Base-by-base conservation (phyloP, 2,888 invertebrate species). In the Heteropelma amictum region DNA sequence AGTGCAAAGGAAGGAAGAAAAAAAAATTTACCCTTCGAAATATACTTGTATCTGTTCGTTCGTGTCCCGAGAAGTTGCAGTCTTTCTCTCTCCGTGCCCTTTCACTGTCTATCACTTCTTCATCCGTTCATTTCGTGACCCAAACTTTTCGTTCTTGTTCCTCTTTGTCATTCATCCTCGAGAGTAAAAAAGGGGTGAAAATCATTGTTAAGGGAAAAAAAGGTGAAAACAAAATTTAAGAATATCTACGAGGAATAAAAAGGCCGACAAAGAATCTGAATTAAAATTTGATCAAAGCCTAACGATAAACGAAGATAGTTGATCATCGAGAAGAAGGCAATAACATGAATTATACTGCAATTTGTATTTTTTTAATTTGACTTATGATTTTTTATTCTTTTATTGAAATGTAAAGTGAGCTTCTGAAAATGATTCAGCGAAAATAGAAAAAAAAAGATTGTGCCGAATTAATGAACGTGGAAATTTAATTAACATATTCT, bases 1-100 rank as follows among this genome's bases (percentile, higher is more conserved):
- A 21, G n/a, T 12, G n/a, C 23, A 47, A 49, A 47, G 17, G 8
- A 40, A 14, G 6, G 1, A 12, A 8, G 14, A 28, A 28, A 40
- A 64, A 64, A 28, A 45, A 51, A 42, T 7, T 4, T 8, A 26
- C 30, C 21, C 61, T 33, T 28, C 28, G 14, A 63, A 68, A 40
- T 73, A 67, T 30, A 72, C 61, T 47, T 28, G 33, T 51, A 45
- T n/a, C 54, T 68, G 28, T 38, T 54, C 49, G 38, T 42, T 14
- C 38, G 38, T 19, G 19, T 51, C 68, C 21, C 17, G 23, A 56
- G 23, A 45, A 61, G 61, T 61, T 47, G 33, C 19, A 10, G 38
- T 26, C 1, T 14, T 53, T 58, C 21, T 30, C 26, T 19, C 2
- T 7, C n/a, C n/a, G n/a, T n/a, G n/a, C 28, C 35, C 23, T 56